Evolutionary conservation across 2,888 invertebrate species (phyloP).

Genomic region (Dendrolimus pini): DNA sequence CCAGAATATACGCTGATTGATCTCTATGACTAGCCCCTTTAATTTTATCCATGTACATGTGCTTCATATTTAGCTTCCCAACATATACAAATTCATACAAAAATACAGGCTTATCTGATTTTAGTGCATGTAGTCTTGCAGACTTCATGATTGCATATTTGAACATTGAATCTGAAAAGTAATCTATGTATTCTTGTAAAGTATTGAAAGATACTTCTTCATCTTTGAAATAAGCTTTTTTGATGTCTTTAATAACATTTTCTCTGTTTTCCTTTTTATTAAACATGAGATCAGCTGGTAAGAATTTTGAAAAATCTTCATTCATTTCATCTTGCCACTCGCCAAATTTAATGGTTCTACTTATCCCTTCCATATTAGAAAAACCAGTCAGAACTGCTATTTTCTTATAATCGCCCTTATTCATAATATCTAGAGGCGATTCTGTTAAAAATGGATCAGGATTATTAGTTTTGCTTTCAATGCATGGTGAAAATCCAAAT

Average conservation of each 20-base stretch:
- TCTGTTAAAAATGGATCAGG: slow-evolving; percentile 49
- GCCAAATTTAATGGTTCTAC: slow-evolving; percentile 45
- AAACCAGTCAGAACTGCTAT: slow-evolving; percentile 52
- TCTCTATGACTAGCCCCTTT: slow-evolving; percentile 64
- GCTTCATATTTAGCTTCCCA: slow-evolving; percentile 49
- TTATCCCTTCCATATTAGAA: slow-evolving; percentile 63
- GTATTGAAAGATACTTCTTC: slow-evolving; percentile 38
- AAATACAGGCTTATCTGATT: slow-evolving; percentile 37
- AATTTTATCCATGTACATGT: slow-evolving; percentile 48
- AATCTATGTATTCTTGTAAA: slow-evolving; percentile 47
- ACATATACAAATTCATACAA: slow-evolving; percentile 60
- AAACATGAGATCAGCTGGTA: slow-evolving; percentile 55
- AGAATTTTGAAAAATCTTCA: slow-evolving; percentile 46
- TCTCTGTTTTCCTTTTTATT: slow-evolving; percentile 30
- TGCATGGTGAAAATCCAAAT: slow-evolving; percentile 62
- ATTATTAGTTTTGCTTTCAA: slow-evolving; percentile 43
- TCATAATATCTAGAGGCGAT: slow-evolving; percentile 49
- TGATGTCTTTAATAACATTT: slow-evolving; percentile 33
- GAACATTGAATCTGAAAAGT: slow-evolving; percentile 64
- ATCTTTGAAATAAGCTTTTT: slow-evolving; percentile 46
- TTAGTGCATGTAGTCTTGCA: slow-evolving; percentile 40
- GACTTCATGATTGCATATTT: slow-evolving; percentile 57
- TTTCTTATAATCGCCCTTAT: slow-evolving; percentile 36
- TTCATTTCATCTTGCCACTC: slow-evolving; percentile 59
- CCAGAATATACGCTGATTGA: slow-evolving; percentile 55